Conservation (phyloP, 1,140 invertebrate species). For the Dendrolimus kikuchii region DNA sequence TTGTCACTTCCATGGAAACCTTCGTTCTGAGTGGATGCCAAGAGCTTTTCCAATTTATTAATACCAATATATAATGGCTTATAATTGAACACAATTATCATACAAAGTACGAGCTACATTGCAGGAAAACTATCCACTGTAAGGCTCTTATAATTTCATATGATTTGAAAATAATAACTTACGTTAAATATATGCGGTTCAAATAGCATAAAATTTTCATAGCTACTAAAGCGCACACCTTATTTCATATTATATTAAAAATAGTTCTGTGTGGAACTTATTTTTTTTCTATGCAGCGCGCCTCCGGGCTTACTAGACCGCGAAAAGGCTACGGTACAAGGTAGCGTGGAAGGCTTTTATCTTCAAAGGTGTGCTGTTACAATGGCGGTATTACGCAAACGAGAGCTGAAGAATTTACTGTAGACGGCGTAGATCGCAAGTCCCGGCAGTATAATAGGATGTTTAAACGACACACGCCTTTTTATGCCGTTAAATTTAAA, state of each 20-base stretch:
- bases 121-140: no score
- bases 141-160: no score
- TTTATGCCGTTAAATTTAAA: no score
- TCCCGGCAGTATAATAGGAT: conserved; percentile 32
- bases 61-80: no score
- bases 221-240: not conserved
- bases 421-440: conserved; percentile 14
- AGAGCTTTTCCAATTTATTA: no score
- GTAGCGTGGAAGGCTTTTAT: conserved; percentile 32
- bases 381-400: conserved; percentile 38
- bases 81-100: no score
- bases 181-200: no score
- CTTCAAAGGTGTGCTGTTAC: conserved; percentile 36
- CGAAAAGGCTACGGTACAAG: conserved; percentile 28
- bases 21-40: no score
- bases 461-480: conserved; percentile 20
- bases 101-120: no score
- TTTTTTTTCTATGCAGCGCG: conserved; percentile 6
- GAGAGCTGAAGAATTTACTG: conserved; percentile 26
- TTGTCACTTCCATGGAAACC: no score
- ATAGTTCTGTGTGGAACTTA: conserved; percentile 8
- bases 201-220: no score
- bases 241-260: conserved; percentile 9
- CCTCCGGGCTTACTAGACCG: conserved; percentile 26
- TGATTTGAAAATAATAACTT: no score